Evolutionary conservation across 2,888 invertebrate species (phyloP).

Genomic region (Dolichomitus sp.): DNA sequence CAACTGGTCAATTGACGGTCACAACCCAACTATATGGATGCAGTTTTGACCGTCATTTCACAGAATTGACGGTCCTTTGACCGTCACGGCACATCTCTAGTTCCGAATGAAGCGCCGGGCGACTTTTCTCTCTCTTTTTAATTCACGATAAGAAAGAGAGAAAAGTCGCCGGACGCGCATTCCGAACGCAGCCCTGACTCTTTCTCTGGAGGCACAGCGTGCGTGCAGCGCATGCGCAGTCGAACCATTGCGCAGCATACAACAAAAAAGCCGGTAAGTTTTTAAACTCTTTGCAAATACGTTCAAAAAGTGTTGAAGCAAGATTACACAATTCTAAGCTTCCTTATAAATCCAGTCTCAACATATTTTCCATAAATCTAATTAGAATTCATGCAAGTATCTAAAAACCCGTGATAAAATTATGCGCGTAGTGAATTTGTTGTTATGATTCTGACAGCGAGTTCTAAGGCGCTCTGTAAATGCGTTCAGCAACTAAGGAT

Average conservation of each 20-base stretch:
- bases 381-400: background rate
- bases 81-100: no score
- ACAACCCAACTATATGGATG: no score
- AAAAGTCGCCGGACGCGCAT: no score
- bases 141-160: no score
- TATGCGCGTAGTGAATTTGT: background rate
- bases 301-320: background rate
- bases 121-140: no score
- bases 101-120: no score
- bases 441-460: background rate
- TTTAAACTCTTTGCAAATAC: background rate
- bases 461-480: background rate
- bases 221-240: background rate
- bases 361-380: background rate
- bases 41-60: no score
- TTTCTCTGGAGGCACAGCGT: background rate
- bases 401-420: background rate
- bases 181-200: no score
- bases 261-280: constrained; percentile 1
- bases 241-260: background rate
- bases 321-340: background rate
- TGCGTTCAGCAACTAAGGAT: background rate
- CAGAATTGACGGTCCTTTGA: no score
- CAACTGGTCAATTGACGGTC: no score
- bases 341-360: no score